phyloP scores from a whole-genome alignment of 2,797 vertebrate genomes.

The Pangasius macronema region DNA sequence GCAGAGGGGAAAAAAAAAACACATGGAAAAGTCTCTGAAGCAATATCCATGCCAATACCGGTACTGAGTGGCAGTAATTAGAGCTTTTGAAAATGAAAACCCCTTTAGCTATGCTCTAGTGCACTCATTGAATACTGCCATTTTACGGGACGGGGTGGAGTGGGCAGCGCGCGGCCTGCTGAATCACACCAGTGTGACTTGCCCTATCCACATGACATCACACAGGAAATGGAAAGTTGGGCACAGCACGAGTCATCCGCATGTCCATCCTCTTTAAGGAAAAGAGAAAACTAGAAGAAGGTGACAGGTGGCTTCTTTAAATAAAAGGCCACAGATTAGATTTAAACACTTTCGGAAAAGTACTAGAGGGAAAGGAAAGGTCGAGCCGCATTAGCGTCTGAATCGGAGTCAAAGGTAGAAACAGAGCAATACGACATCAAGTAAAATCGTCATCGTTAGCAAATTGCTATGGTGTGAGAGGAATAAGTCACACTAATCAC shows the following conservation, averaged over 20 bases:
- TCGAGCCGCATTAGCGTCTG: neutral
- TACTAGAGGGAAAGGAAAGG: neutral
- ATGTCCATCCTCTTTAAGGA: neutral
- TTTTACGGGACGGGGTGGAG: constrained; percentile 31
- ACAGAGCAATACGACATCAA: neutral
- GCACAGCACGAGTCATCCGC: constrained; percentile 1
- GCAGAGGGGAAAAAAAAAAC: neutral
- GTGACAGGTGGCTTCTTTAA: constrained; percentile 17
- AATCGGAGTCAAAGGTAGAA: neutral
- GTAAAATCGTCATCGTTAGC: too few relatives aligned
- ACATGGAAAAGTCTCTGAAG: constrained; percentile 10
- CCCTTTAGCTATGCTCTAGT: constrained; percentile 52
- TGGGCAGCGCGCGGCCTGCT: neutral
- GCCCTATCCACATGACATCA: constrained; percentile 37
- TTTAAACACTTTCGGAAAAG: neutral
- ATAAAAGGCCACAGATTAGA: neutral
- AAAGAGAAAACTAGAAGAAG: neutral
- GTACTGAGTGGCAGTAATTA: constrained; percentile 47
- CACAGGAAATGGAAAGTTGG: constrained; percentile 48
- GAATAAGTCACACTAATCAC: neutral
- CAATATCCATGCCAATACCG: constrained; percentile 28
- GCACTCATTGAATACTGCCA: constrained; percentile 54
- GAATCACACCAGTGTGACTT: constrained; percentile 34
- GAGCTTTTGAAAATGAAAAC: constrained; percentile 52
- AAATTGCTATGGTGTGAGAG: neutral